Evolutionary conservation across 2,888 invertebrate genomes (phyloP).

Genomic region (Pocota personata): DNA sequence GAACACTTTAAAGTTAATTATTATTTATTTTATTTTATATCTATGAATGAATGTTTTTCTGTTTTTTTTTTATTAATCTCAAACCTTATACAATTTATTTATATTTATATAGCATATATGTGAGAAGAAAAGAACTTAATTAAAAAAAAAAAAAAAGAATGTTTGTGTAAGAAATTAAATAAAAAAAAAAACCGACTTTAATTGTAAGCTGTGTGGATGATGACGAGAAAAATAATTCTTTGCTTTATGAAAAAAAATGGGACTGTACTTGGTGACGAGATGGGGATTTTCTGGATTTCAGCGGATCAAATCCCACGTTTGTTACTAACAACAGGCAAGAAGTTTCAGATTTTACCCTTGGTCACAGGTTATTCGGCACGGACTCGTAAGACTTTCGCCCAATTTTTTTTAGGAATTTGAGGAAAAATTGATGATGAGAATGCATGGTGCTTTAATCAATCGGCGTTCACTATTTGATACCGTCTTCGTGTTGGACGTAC

Average conservation of each 20-base stretch:
- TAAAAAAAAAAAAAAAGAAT: background rate
- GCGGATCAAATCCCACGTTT: too few relatives aligned
- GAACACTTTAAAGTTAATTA: slow-evolving; percentile 49
- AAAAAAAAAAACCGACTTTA: background rate
- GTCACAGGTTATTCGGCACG: too few relatives aligned
- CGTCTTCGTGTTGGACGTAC: too few relatives aligned
- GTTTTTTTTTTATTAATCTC: slow-evolving; percentile 20
- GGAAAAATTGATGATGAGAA: too few relatives aligned
- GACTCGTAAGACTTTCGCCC: too few relatives aligned
- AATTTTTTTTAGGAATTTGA: too few relatives aligned
- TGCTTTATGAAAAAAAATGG: background rate
- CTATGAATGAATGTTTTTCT: slow-evolving; percentile 27
- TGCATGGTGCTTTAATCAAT: too few relatives aligned
- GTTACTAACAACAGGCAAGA: too few relatives aligned
- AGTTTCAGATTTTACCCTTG: too few relatives aligned
- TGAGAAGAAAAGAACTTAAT: slow-evolving; percentile 6
- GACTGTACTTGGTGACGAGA: background rate
- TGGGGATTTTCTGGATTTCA: background rate
- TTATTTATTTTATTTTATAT: slow-evolving; percentile 57
- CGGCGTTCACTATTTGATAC: too few relatives aligned
- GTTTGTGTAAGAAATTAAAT: slow-evolving; percentile 15
- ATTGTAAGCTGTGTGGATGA: background rate
- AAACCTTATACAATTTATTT: slow-evolving; percentile 12
- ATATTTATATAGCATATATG: slow-evolving; percentile 19
- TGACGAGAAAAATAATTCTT: background rate